Evolutionary conservation across 2,888 invertebrate genomes (phyloP), one percentile per base, ranked within the genome.

Genomic region (Melitaea athalia): DNA sequence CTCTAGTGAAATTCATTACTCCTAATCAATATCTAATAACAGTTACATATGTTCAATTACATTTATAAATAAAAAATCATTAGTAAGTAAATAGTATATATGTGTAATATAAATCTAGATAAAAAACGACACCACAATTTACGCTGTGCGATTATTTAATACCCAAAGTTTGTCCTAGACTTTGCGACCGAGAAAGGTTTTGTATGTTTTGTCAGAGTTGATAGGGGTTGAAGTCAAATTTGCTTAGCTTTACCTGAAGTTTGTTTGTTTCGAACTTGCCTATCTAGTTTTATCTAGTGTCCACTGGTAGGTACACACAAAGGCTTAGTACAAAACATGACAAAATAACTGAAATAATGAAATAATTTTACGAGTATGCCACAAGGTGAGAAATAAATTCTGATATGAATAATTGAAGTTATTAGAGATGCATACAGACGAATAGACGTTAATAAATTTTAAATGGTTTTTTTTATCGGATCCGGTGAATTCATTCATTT

Each of bases 171-270:
- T 42, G 63, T 50, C 43, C 45, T 31, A 63, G 63, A 52, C 52
- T 52, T 63, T 63, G 11, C 12, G 43, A 50, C 50, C 17, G 57
- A 50, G 67, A 63, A 59, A 67, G 63, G 57, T 31, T 67, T 63
- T 63, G 67, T 42, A 12, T 67, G 67, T 67, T 67, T 59, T 50
- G 24, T 61, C 17, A 50, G 62, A 50, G 59, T 42, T 45, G 52
- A 63, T 64, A 61, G 59, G 64, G 68, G 49, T n/a, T 38, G 55
- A 64, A 57, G 31, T 64, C 55, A 68, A 68, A 68, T 64, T 64
- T 55, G 62, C 42, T 61, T 61, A 61, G 64, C 42, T 61, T 57
- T 45, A 57, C 47, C 55, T 47, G 57, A 15, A 49, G 59, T 49
- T 64, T 50, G 59, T 59, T 64, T 15, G 63, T 53, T 53, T 17